phyloP scores from a whole-genome alignment of 92 coral and sea anemone genomes.

The Epizoanthus scotinus region DNA sequence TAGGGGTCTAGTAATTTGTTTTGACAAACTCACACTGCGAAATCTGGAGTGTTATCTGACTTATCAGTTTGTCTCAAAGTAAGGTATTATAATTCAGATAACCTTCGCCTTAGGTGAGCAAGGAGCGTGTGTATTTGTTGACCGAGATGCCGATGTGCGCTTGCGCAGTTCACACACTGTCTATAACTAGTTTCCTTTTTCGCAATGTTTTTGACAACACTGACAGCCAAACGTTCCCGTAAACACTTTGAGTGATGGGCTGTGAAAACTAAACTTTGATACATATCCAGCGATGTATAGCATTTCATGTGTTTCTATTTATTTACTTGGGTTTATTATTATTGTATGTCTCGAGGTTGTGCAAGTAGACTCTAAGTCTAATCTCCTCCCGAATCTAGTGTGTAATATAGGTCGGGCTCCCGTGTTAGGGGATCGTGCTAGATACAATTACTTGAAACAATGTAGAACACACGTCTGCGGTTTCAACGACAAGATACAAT shows the following conservation, averaged over 20 bases:
- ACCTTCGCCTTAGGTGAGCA: background rate
- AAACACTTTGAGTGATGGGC: conserved; percentile 19
- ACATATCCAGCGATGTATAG: background rate
- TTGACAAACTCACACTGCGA: conserved; percentile 7
- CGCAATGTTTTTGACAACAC: background rate
- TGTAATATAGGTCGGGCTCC: background rate
- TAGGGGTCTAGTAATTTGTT: background rate
- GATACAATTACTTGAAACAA: too few relatives aligned
- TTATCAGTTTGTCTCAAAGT: conserved; percentile 1
- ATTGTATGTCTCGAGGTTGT: background rate
- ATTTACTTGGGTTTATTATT: background rate
- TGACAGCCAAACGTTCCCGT: background rate
- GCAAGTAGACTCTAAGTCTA: background rate
- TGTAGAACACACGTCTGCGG: too few relatives aligned
- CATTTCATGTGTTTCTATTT: background rate
- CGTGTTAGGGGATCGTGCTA: background rate
- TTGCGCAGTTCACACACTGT: background rate
- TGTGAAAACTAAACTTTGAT: conserved; percentile 11
- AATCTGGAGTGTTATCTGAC: background rate
- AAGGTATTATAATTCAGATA: background rate
- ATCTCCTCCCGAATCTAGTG: background rate
- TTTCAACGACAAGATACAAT: too few relatives aligned
- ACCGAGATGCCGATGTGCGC: background rate
- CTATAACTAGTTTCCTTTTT: background rate
- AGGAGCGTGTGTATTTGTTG: background rate